phyloP scores from a whole-genome alignment of 2,888 invertebrate species.

The Orgyia antiqua region DNA sequence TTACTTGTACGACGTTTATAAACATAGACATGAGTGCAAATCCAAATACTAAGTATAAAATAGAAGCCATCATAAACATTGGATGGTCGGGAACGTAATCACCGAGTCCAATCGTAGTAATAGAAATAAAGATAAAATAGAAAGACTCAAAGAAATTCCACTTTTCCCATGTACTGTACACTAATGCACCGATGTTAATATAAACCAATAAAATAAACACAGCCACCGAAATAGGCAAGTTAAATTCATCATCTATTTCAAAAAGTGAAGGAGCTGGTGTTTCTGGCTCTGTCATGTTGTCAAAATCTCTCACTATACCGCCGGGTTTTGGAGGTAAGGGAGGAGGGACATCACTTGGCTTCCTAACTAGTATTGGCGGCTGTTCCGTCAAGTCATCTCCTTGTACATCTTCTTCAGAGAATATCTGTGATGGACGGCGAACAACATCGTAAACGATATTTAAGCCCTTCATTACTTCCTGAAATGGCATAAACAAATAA shows the following conservation, averaged over 20 bases:
- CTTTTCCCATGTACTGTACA: conserved; percentile 86
- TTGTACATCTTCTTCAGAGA: conserved; percentile 72
- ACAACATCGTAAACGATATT: conserved; percentile 89
- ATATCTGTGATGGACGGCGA: conserved; percentile 83
- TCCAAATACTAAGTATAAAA: conserved; percentile 95
- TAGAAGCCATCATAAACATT: conserved; percentile 92
- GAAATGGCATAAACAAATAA: conserved; percentile 32
- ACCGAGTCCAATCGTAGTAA: conserved; percentile 98
- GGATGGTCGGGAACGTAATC: conserved; percentile 94
- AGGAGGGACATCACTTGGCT: conserved; percentile 60
- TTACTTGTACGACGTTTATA: conserved; percentile 95
- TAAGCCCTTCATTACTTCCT: conserved; percentile 91
- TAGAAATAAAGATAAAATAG: conserved; percentile 97
- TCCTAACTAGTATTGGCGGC: conserved; percentile 46
- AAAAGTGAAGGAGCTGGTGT: conserved; percentile 88
- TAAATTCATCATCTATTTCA: conserved; percentile 95
- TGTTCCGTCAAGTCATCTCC: conserved; percentile 24
- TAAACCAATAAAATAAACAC: conserved; percentile 89
- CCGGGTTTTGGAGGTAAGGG: conserved; percentile 65
- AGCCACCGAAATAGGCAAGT: conserved; percentile 94
- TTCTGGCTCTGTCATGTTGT: conserved; percentile 79
- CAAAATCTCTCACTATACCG: conserved; percentile 37
- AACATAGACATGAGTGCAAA: conserved; percentile 97
- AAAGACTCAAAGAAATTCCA: conserved; percentile 97
- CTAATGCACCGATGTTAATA: conserved; percentile 90